Evolutionary conservation across 2,888 invertebrate species (phyloP).

Genomic region (Seira sanloemensis): DNA sequence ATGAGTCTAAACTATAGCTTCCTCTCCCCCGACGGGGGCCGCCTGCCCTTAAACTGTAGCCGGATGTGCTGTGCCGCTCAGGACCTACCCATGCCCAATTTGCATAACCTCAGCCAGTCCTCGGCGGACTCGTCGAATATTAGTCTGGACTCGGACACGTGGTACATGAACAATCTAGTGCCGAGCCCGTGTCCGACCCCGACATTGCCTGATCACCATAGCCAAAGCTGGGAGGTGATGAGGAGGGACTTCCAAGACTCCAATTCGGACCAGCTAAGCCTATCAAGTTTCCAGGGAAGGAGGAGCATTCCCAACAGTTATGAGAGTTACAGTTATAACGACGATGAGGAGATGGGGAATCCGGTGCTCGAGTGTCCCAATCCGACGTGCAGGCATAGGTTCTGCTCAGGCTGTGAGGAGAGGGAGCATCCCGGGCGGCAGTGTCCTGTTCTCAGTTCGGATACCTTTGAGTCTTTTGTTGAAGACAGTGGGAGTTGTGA

Average conservation of each 20-base stretch:
- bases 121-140: no score
- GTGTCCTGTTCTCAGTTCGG: constrained; percentile 65
- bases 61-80: no score
- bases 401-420: constrained; percentile 66
- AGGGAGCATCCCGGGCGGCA: constrained; percentile 65
- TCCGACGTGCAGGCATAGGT: constrained; percentile 62
- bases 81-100: no score
- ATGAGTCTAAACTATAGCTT: no score
- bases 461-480: constrained; percentile 35
- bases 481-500: background rate
- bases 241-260: constrained; percentile 9
- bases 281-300: constrained; percentile 4
- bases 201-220: no score
- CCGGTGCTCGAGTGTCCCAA: constrained; percentile 65
- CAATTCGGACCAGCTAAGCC: constrained; percentile 4
- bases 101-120: no score
- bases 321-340: constrained; percentile 24
- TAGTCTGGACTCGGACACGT: no score
- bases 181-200: no score
- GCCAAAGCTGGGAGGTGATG: background rate
- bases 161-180: no score
- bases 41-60: no score
- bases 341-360: no score
- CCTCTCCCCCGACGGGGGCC: no score
- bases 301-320: constrained; percentile 26